Conservation (phyloP, 2,888 invertebrate species). For the Luperina nickerlii region DNA sequence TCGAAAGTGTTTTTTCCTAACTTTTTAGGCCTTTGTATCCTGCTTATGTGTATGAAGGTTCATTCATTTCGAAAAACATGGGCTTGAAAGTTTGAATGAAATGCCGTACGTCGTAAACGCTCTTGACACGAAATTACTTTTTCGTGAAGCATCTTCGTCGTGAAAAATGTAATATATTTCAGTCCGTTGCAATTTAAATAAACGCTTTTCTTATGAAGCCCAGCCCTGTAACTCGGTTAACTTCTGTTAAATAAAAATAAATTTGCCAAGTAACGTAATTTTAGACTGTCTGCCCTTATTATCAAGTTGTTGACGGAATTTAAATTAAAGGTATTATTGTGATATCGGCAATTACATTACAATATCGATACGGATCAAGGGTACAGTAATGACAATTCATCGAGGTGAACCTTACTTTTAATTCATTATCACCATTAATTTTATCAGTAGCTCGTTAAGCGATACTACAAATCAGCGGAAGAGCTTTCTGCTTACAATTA, state of each 20-base stretch:
- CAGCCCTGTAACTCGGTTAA: slow-evolving; percentile 62
- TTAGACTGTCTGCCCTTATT: slow-evolving; percentile 53
- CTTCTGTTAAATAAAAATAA: slow-evolving; percentile 69
- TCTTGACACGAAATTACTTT: slow-evolving; percentile 62
- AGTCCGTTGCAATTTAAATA: slow-evolving; percentile 69
- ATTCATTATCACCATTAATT: slow-evolving; percentile 43
- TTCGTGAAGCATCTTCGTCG: slow-evolving; percentile 60
- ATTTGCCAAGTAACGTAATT: slow-evolving; percentile 65
- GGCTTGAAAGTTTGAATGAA: no score
- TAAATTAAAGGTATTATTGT: slow-evolving; percentile 49
- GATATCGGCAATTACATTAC: slow-evolving; percentile 54
- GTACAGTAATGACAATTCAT: slow-evolving; percentile 64
- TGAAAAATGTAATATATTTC: slow-evolving; percentile 64
- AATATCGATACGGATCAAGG: slow-evolving; percentile 69
- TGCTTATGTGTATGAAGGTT: no score
- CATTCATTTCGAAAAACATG: no score
- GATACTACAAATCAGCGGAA: slow-evolving; percentile 56
- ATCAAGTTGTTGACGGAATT: slow-evolving; percentile 54
- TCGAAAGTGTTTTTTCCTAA: no score
- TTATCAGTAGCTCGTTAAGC: slow-evolving; percentile 48
- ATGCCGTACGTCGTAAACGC: no score
- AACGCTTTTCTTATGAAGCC: slow-evolving; percentile 65
- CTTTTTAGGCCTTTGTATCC: no score
- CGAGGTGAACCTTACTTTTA: slow-evolving; percentile 61
- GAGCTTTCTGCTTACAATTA: slow-evolving; percentile 65